Conservation (phyloP, 2,797 vertebrate genomes). For the Pangasius mekongensis region DNA sequence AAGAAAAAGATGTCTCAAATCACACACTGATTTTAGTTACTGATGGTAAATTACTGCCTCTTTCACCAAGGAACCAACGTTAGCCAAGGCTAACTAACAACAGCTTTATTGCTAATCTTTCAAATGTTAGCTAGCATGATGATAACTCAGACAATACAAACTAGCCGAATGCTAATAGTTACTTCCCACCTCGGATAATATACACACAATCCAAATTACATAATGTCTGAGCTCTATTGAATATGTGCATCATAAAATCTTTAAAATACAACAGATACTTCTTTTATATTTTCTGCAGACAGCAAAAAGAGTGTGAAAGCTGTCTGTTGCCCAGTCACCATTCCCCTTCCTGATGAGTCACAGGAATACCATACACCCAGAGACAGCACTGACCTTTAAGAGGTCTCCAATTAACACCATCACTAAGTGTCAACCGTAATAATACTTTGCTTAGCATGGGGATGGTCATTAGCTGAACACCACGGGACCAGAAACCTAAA, state of each 20-base stretch:
- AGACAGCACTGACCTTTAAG: constrained; percentile 29
- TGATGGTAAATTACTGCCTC: not conserved
- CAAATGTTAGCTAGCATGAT: not conserved
- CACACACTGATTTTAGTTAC: not conserved
- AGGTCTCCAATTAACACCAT: constrained; percentile 25
- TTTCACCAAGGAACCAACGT: not conserved
- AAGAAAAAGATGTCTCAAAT: not conserved
- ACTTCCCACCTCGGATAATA: not conserved
- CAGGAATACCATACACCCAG: constrained; percentile 50
- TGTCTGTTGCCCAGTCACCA: constrained; percentile 56
- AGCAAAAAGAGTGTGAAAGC: constrained; percentile 68
- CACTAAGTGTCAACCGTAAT: constrained; percentile 6
- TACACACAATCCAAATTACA: not conserved
- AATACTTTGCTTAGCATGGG: constrained; percentile 23
- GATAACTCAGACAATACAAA: not conserved
- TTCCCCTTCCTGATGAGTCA: constrained; percentile 66
- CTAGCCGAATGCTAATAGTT: not conserved
- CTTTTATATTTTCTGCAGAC: constrained; percentile 40
- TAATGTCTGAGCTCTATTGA: not conserved
- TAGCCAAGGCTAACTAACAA: not conserved
- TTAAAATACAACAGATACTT: constrained; percentile 16
- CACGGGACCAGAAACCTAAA: constrained; percentile 15
- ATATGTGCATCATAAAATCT: constrained; percentile 22
- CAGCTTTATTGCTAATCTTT: not conserved
- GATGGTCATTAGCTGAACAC: constrained; percentile 30